phyloP scores from a whole-genome alignment of 2,113 vertebrate species.

The Microtus pennsylvanicus region DNA sequence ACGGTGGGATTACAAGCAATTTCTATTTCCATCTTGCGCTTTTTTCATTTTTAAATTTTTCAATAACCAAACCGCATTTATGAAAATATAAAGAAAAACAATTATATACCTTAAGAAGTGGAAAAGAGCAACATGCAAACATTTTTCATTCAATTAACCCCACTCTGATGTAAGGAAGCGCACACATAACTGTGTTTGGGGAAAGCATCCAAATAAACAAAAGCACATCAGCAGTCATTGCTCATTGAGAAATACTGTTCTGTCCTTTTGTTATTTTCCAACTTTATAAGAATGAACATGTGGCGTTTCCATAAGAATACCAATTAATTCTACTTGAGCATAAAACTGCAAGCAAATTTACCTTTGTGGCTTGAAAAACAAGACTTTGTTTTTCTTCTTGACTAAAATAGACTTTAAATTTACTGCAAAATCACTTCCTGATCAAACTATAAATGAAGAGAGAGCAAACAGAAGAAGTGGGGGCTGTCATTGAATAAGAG shows the following conservation, averaged over 20 bases:
- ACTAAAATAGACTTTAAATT: constrained; percentile 55
- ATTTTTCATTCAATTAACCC: constrained; percentile 19
- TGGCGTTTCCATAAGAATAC: not conserved
- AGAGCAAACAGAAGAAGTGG: not conserved
- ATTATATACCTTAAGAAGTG: constrained; percentile 11
- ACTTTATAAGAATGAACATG: constrained; percentile 29
- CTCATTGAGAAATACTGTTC: not conserved
- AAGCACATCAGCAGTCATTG: not conserved
- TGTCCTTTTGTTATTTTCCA: constrained; percentile 46
- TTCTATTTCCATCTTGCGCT: constrained; percentile 45
- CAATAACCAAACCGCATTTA: constrained; percentile 28
- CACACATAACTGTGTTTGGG: not conserved
- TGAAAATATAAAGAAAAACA: not conserved
- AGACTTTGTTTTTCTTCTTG: constrained; percentile 36
- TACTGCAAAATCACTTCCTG: constrained; percentile 60
- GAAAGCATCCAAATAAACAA: constrained; percentile 10
- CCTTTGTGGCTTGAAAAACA: constrained; percentile 34
- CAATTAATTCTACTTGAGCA: constrained; percentile 50
- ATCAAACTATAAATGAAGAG: constrained; percentile 50
- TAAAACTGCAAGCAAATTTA: constrained; percentile 51
- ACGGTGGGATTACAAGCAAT: constrained; percentile 34
- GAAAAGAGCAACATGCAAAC: constrained; percentile 42
- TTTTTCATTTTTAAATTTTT: constrained; percentile 28
- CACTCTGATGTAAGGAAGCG: constrained; percentile 23
- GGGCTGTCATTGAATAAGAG: not conserved